phyloP scores from a whole-genome alignment of 2,888 invertebrate species.

The Mystacides longicornis region DNA sequence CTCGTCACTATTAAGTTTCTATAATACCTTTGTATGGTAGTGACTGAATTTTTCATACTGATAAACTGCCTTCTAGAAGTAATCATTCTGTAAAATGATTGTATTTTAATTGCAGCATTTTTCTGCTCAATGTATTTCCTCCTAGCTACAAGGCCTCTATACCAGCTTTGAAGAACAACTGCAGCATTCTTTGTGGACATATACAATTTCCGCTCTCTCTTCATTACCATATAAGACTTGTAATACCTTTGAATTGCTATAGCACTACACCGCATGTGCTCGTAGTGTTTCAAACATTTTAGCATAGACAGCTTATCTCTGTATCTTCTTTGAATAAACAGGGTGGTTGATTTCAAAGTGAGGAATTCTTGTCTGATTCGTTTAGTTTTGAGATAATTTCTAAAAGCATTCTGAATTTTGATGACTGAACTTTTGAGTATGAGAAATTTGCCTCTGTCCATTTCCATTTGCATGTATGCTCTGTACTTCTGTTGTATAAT shows the following conservation, averaged over 20 bases:
- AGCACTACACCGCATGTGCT: constrained; percentile 5
- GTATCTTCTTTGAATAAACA: constrained; percentile 26
- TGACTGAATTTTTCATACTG: constrained; percentile 30
- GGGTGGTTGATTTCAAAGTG: constrained; percentile 9
- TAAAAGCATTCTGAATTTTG: constrained; percentile 32
- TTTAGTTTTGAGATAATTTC: constrained; percentile 31
- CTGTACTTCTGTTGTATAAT: constrained; percentile 20
- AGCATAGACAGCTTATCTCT: constrained; percentile 20
- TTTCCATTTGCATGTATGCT: constrained; percentile 28
- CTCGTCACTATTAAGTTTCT: constrained; percentile 32
- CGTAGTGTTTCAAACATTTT: constrained; percentile 9
- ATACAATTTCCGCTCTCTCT: constrained; percentile 33
- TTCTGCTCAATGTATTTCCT: constrained; percentile 15
- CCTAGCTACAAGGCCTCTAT: constrained; percentile 29
- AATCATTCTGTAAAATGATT: constrained; percentile 26
- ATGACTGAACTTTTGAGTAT: constrained; percentile 28
- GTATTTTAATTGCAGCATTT: constrained; percentile 17
- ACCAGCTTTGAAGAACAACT: constrained; percentile 39
- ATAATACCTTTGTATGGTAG: constrained; percentile 37
- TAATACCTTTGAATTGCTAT: constrained; percentile 12
- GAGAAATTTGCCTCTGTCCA: constrained; percentile 30
- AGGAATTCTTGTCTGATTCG: constrained; percentile 14
- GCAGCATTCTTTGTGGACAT: constrained; percentile 32
- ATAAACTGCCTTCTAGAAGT: constrained; percentile 31
- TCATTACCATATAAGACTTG: constrained; percentile 26